These are phyloP conservation scores for Andrena cerasifolii DNA, from an alignment of 1,140 invertebrate species.

Conservation along the genomic window DNA sequence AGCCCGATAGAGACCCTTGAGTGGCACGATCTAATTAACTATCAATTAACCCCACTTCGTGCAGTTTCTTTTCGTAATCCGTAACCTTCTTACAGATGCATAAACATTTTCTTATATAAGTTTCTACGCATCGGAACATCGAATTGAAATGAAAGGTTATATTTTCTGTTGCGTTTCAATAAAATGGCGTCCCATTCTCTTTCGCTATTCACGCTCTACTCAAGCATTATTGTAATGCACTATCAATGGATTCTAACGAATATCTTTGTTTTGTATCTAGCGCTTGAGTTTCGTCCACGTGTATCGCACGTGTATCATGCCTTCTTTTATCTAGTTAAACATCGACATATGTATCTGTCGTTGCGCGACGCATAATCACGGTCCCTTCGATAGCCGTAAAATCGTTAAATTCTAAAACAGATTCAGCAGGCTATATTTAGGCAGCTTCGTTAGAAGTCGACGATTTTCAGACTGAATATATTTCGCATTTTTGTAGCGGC, in stretches of 20 bases:
- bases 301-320: not conserved
- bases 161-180: not conserved
- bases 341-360: too few species aligned
- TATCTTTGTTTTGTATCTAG: not conserved
- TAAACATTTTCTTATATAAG: not conserved
- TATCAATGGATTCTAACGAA: constrained; percentile 16
- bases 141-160: constrained; percentile 19
- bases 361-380: not conserved
- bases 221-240: not conserved
- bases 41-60: not conserved
- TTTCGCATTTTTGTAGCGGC: constrained; percentile 58
- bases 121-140: not conserved
- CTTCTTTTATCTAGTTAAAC: not conserved
- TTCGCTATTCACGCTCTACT: not conserved
- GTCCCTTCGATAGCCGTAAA: constrained; percentile 23
- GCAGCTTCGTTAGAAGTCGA: too few species aligned
- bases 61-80: not conserved
- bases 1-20: not conserved
- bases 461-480: not conserved
- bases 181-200: constrained; percentile 13
- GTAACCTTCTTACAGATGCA: not conserved
- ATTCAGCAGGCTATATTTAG: constrained; percentile 1
- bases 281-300: not conserved
- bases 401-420: constrained; percentile 34
- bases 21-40: not conserved